Evolutionary conservation across 2,888 invertebrate species (phyloP).

Genomic region (Drosophila melanosoma): DNA sequence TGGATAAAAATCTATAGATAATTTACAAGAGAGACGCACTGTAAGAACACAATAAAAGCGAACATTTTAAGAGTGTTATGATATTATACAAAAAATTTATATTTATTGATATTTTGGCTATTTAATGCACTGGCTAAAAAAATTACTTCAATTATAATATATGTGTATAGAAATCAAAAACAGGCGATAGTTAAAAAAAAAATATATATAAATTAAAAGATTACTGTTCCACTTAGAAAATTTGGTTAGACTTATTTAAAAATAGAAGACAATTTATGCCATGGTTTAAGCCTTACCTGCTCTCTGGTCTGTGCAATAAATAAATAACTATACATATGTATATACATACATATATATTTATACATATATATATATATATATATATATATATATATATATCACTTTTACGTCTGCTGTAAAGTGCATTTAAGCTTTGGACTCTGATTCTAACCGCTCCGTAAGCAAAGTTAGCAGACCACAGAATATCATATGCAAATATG

Average conservation of each 20-base stretch:
- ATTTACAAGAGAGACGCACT: not conserved
- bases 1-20: not conserved
- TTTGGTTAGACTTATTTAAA: not conserved
- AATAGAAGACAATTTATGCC: not conserved
- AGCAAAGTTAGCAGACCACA: conserved; percentile 57
- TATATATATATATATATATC: conserved; percentile 27
- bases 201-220: not conserved
- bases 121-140: not conserved
- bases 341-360: not conserved
- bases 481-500: conserved; percentile 3
- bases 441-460: conserved; percentile 16
- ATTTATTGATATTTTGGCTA: not conserved
- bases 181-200: not conserved
- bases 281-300: not conserved
- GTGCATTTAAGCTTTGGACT: conserved; percentile 68
- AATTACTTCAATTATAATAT: not conserved
- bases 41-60: not conserved
- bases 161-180: not conserved
- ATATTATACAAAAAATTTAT: not conserved
- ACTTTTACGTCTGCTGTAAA: conserved; percentile 54
- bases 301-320: conserved; percentile 41
- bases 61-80: not conserved
- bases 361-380: conserved; percentile 25
- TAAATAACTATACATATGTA: conserved; percentile 43
- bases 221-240: not conserved